These are phyloP conservation scores for Aphelenchoides besseyi DNA, from an alignment of 1,140 invertebrate genomes.

Conservation along the genomic window DNA sequence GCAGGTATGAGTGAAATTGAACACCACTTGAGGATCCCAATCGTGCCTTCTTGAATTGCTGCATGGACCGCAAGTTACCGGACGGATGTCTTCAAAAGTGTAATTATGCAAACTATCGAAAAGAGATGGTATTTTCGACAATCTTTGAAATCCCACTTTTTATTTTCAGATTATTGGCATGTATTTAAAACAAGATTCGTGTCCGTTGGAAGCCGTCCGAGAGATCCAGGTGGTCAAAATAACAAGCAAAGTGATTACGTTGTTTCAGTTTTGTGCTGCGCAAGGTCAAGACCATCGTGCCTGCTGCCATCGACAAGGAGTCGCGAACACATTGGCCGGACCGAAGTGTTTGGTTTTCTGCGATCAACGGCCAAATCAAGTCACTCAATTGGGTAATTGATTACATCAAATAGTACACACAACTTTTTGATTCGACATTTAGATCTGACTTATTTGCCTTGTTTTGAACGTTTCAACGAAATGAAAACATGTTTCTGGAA, in stretches of 20 bases:
- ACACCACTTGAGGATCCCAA: slow-evolving; percentile 7
- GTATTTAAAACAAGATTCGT: slow-evolving; percentile 59
- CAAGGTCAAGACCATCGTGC: slow-evolving; percentile 40
- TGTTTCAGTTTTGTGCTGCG: neutral
- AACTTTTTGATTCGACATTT: no score
- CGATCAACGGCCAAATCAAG: slow-evolving; percentile 51
- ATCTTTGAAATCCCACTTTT: slow-evolving; percentile 18
- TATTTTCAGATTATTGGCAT: slow-evolving; percentile 51
- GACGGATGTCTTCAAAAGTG: slow-evolving; percentile 53
- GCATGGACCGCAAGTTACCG: slow-evolving; percentile 52
- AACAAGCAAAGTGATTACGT: slow-evolving; percentile 19
- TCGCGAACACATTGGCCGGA: slow-evolving; percentile 52
- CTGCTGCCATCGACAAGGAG: slow-evolving; percentile 41
- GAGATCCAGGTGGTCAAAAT: slow-evolving; percentile 60
- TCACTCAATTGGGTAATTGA: slow-evolving; percentile 47
- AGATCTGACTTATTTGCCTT: slow-evolving; percentile 57
- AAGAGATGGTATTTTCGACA: slow-evolving; percentile 36
- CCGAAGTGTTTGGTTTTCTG: slow-evolving; percentile 57
- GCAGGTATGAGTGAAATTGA: neutral
- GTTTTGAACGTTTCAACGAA: slow-evolving; percentile 56
- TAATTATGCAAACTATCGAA: slow-evolving; percentile 46
- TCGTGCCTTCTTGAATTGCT: slow-evolving; percentile 42
- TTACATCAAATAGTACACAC: no score
- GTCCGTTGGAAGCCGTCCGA: slow-evolving; percentile 55
- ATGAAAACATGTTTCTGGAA: slow-evolving; percentile 58